Conservation (phyloP, 35 echinoderm and acorn worm genomes). For the Strongylocentrotus purpuratus region DNA sequence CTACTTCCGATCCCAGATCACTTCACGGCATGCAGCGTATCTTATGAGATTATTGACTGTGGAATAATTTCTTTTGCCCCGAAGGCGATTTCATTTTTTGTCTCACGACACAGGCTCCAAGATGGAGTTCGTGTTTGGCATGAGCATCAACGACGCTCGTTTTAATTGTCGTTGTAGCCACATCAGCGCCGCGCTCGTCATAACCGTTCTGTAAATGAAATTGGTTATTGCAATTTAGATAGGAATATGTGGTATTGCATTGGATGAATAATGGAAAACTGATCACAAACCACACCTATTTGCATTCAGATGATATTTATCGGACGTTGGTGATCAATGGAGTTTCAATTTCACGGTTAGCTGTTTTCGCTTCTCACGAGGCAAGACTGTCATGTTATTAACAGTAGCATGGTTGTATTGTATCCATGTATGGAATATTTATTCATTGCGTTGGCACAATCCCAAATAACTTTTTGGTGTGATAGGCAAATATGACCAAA, state of each 20-base stretch:
- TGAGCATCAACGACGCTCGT: neutral
- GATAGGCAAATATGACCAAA: no score
- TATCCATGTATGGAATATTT: no score
- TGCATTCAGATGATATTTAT: neutral
- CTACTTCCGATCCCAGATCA: neutral
- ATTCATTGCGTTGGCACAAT: no score
- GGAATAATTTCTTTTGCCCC: neutral
- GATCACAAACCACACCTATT: conserved; percentile 5
- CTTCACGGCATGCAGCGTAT: neutral
- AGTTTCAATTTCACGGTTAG: neutral
- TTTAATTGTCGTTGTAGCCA: neutral
- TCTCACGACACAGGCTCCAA: neutral
- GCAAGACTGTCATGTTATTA: no score
- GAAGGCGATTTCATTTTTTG: neutral
- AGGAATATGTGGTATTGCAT: no score
- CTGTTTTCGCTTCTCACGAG: neutral
- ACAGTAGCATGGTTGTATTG: no score
- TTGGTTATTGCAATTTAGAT: neutral
- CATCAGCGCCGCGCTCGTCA: neutral
- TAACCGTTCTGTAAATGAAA: neutral
- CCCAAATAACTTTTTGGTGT: no score
- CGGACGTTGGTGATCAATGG: neutral
- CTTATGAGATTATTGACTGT: neutral
- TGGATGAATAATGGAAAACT: neutral
- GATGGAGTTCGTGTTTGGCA: neutral